Conservation (phyloP, 2,797 vertebrate genomes). For the Bryconaethiops microstoma region DNA sequence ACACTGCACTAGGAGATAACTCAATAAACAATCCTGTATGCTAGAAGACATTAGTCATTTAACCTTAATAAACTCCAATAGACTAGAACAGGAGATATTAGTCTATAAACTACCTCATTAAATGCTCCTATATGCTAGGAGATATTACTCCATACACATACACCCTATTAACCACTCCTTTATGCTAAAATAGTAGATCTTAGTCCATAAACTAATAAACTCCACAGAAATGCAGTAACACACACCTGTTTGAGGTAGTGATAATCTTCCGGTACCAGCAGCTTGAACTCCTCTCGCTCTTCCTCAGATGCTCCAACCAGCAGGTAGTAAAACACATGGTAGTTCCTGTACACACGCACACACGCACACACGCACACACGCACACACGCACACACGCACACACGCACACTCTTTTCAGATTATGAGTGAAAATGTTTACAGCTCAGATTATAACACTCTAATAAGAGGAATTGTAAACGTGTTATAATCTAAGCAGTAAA, state of each 20-base stretch:
- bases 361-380: no score
- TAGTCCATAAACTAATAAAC: background rate
- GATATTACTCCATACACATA: background rate
- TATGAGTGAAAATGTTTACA: no score
- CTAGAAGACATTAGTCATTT: background rate
- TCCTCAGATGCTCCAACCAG: conserved; percentile 87
- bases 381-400: background rate
- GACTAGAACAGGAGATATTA: background rate
- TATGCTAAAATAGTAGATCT: background rate
- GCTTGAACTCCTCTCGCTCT: conserved; percentile 86
- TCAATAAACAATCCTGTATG: background rate
- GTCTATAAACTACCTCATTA: background rate
- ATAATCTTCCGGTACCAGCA: conserved; percentile 89
- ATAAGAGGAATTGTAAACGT: no score
- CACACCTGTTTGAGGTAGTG: conserved; percentile 92
- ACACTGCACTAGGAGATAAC: no score
- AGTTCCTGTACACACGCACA: conserved; percentile 80
- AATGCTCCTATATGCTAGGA: background rate
- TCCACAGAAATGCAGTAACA: no score
- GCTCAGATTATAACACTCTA: background rate
- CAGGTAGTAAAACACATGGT: conserved; percentile 98
- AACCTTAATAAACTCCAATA: background rate
- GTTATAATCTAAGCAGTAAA: no score
- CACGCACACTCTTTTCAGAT: no score
- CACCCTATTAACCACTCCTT: background rate